Base-by-base conservation (phyloP, 2,113 vertebrate species). In the Struthidea cinerea region DNA sequence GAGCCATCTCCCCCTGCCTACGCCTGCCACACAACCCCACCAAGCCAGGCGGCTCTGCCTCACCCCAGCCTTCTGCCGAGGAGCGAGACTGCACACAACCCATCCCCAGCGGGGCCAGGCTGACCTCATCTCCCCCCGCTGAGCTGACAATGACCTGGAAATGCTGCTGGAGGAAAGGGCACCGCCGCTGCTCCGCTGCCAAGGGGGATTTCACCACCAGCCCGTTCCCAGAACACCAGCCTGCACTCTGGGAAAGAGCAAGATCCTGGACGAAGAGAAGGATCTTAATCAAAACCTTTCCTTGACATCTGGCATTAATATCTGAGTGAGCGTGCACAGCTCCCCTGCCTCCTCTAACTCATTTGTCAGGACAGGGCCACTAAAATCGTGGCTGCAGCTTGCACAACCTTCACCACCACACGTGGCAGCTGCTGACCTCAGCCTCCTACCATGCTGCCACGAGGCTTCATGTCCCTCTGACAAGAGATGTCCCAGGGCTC, bases 271-370 rank as follows among this genome's bases (percentile, higher is more conserved):
- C 2, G 7, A 46, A 84, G 80, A 84, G 87, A 87, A 90, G 76
- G 41, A 39, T 41, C 76, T 92, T 94, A 93, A 89, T 85, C 69
- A 79, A 79, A 93, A 93, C 64, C 94, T 92, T 95, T 57, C 88
- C 70, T 91, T 23, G 17, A 94, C 95, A 96, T 97, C 96, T 97
- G 97, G 96, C 77, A 90, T 82, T 83, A 95, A 95, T 97, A 87
- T 87, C 20, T 14, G 8, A 16, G 24, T 0, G 10, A 82, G 42
- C 0, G 7, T 37, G 61, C 49, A n/a, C 3, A 15, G 86, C 60
- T 84, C n/a, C 88, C 80, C 63, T 70, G 77, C 77, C 83, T 60
- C 65, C 76, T 61, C 61, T 42, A 71, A 87, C 77, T 69, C 80
- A 56, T 60, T 84, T 33, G 75, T 64, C 57, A 17, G 37, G 32